phyloP scores from a whole-genome alignment of 2,113 vertebrate species.

The Hymenochirus boettgeri region DNA sequence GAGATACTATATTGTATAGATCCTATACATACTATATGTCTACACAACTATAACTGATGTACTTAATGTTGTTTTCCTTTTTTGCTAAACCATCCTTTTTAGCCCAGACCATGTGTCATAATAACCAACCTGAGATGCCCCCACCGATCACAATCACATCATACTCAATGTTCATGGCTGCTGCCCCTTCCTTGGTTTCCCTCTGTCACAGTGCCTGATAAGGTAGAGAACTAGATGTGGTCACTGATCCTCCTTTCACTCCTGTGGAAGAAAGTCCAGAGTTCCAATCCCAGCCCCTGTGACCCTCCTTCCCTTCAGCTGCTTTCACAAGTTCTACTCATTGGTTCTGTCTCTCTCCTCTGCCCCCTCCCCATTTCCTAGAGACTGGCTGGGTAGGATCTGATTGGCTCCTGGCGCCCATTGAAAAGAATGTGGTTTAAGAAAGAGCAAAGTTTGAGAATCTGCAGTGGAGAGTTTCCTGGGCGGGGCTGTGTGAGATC shows the following conservation, averaged over 20 bases:
- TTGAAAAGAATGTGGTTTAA: neutral
- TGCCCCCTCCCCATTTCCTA: neutral
- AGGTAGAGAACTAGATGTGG: too few relatives aligned
- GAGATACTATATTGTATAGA: too few relatives aligned
- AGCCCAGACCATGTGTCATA: too few relatives aligned
- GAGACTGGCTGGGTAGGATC: neutral
- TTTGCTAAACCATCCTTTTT: too few relatives aligned
- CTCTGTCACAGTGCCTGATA: neutral
- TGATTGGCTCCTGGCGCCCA: slow-evolving; percentile 2
- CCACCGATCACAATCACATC: slow-evolving; percentile 36
- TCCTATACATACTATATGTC: too few relatives aligned
- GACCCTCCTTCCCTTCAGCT: slow-evolving; percentile 8
- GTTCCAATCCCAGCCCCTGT: neutral
- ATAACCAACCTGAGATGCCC: slow-evolving; percentile 29
- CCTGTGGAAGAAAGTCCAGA: too few relatives aligned
- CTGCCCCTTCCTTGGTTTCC: neutral
- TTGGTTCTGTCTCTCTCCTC: neutral
- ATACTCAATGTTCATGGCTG: slow-evolving; percentile 14
- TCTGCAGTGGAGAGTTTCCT: too few relatives aligned
- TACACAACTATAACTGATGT: too few relatives aligned
- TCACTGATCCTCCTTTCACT: too few relatives aligned
- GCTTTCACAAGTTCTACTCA: neutral
- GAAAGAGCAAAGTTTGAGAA: too few relatives aligned
- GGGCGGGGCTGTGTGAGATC: too few relatives aligned
- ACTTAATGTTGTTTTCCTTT: too few relatives aligned